Conservation (phyloP, 2,797 vertebrate species). For the Smutsia gigantea region DNA sequence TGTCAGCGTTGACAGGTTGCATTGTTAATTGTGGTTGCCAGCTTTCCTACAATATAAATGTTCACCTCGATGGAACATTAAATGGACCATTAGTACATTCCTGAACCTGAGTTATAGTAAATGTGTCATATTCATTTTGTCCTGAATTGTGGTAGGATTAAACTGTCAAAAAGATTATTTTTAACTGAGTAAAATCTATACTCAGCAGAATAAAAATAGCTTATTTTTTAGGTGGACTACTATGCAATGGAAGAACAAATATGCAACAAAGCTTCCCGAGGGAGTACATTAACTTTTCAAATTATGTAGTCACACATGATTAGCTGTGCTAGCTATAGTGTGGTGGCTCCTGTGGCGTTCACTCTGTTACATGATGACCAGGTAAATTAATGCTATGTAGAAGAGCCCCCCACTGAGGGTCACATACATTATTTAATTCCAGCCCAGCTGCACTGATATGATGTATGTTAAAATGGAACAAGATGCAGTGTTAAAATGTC, state of each 20-base stretch:
- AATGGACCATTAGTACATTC: constrained; percentile 54
- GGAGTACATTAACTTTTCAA: neutral
- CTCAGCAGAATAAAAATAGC: neutral
- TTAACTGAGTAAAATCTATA: constrained; percentile 48
- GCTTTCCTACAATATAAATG: neutral
- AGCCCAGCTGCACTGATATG: neutral
- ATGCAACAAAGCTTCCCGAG: neutral
- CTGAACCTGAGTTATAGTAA: neutral
- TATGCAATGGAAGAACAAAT: neutral
- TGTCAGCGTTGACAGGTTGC: constrained; percentile 59
- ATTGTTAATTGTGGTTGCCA: constrained; percentile 51
- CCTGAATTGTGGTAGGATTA: constrained; percentile 1
- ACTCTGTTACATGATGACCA: too few species aligned
- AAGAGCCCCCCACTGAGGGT: neutral
- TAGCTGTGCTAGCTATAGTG: rapidly evolving
- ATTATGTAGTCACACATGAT: neutral
- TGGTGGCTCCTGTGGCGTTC: neutral
- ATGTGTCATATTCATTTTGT: constrained; percentile 43
- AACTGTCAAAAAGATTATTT: constrained; percentile 48
- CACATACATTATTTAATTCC: neutral
- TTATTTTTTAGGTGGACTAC: neutral
- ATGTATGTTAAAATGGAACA: neutral
- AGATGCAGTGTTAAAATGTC: neutral
- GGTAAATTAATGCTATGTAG: neutral
- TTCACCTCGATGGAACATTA: constrained; percentile 58